phyloP scores from a whole-genome alignment of 2,888 invertebrate genomes.

The Scaptomyza flava region DNA sequence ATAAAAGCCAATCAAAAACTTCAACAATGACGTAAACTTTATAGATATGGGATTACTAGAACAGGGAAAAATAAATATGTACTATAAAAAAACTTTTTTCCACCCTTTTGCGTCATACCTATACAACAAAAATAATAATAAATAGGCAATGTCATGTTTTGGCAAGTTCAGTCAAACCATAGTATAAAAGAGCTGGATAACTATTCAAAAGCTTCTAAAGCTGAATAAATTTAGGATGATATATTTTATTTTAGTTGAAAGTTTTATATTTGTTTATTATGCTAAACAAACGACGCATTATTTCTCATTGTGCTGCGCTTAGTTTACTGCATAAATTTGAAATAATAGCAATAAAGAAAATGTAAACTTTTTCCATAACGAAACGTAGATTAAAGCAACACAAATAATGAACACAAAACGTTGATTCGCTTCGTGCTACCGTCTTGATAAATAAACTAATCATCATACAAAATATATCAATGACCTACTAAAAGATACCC shows the following conservation, averaged over 20 bases:
- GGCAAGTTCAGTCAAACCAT: constrained; percentile 11
- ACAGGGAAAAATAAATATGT: not conserved
- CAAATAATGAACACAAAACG: constrained; percentile 27
- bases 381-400: constrained; percentile 39
- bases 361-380: constrained; percentile 50
- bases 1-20: constrained; percentile 39
- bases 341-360: constrained; percentile 38
- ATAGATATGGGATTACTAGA: constrained; percentile 37
- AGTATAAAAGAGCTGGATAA: constrained; percentile 22
- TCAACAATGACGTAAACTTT: constrained; percentile 59
- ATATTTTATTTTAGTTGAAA: constrained; percentile 11
- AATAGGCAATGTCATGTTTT: constrained; percentile 14
- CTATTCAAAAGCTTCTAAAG: constrained; percentile 14
- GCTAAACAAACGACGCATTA: constrained; percentile 55
- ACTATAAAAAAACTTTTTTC: constrained; percentile 33
- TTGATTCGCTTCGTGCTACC: constrained; percentile 25
- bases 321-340: constrained; percentile 47
- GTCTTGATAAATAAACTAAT: constrained; percentile 18
- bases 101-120: no score
- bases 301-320: constrained; percentile 15
- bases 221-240: not conserved
- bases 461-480: not conserved
- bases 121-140: not conserved
- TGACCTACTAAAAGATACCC: constrained; percentile 4
- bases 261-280: constrained; percentile 53